Conservation (phyloP, 2,797 vertebrate species). For the Aeoliscus strigatus region DNA sequence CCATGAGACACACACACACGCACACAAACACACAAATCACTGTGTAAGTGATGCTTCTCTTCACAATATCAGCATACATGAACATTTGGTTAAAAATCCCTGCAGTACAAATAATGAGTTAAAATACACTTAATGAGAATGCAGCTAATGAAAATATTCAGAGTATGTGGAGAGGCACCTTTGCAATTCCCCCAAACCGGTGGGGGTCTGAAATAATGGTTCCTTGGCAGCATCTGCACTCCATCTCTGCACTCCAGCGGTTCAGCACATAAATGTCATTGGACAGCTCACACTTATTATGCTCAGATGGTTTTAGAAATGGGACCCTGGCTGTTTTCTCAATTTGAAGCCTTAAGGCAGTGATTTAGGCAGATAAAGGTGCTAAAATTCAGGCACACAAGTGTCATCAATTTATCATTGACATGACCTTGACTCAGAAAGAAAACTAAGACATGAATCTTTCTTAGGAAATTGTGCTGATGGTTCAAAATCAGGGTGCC, state of each 20-base stretch:
- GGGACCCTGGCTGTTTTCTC: slow-evolving; percentile 75
- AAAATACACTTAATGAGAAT: slow-evolving; percentile 62
- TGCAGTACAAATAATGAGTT: slow-evolving; percentile 24
- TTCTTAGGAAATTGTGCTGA: slow-evolving; percentile 41
- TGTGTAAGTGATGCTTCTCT: not conserved
- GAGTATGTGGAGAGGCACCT: slow-evolving; percentile 64
- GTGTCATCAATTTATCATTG: slow-evolving; percentile 63
- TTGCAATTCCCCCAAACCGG: slow-evolving; percentile 68
- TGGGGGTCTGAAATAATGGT: slow-evolving; percentile 78
- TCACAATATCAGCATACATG: slow-evolving; percentile 18
- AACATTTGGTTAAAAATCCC: slow-evolving; percentile 6
- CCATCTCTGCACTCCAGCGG: slow-evolving; percentile 70
- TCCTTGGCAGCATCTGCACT: slow-evolving; percentile 63
- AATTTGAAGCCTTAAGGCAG: slow-evolving; percentile 75
- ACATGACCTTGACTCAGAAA: slow-evolving; percentile 70
- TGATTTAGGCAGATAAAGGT: slow-evolving; percentile 74
- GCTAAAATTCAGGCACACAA: slow-evolving; percentile 66
- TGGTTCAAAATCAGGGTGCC: slow-evolving; percentile 22
- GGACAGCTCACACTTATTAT: slow-evolving; percentile 77
- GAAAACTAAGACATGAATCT: slow-evolving; percentile 53
- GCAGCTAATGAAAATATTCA: slow-evolving; percentile 51
- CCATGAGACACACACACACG: too few relatives aligned
- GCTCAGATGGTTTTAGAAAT: slow-evolving; percentile 77
- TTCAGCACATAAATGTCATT: slow-evolving; percentile 71
- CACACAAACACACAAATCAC: not conserved